Evolutionary conservation across 2,888 invertebrate genomes (phyloP), one percentile per base, ranked within the genome.

Genomic region (Dichetophora obliterata): DNA sequence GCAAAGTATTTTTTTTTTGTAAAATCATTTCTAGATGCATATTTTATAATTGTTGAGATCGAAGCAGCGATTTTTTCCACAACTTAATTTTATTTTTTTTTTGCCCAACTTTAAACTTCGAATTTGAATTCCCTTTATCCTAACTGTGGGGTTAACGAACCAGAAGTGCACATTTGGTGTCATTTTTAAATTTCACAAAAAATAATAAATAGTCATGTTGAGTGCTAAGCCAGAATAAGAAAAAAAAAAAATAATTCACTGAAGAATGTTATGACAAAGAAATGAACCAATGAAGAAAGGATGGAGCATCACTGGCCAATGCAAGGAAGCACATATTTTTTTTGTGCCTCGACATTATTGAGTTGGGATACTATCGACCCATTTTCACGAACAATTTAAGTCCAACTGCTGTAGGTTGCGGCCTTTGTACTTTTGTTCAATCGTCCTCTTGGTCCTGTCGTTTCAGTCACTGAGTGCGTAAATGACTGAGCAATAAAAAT

Each of bases 401-500:
- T 68, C 50, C 22, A 48, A 48, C 68, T 48, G n/a, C 19, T 37
- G 34, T 34, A 43, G 22, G 19, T 68, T 43, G 48, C 19, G 24
- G 68, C 22, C 34, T 16, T 50, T 11, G 50, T 68, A 9, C 22
- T 68, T 27, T 24, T 68, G 27, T 1, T 31, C 22, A n/a, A 19
- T 68, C 14, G 24, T 68, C 6, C n/a, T 16, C 8, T 22, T 14
- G 16, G 50, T 50, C n/a, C 9, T 50, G n/a, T 50, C 16, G n/a
- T 24, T 66, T n/a, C 50, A 9, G 22, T 24, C 48, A 14, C 19
- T 48, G n/a, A 31, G 1, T 14, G 43, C 37, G 66, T 19, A 43
- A 50, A 68, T 52, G 68, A 50, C 48, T 50, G 48, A 68, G 68
- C 68, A 68, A 68, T 68, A 68, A 68, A 68, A 68, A 52, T 50